phyloP scores from a whole-genome alignment of 2,113 vertebrate genomes.

The Otolemur garnettii region DNA sequence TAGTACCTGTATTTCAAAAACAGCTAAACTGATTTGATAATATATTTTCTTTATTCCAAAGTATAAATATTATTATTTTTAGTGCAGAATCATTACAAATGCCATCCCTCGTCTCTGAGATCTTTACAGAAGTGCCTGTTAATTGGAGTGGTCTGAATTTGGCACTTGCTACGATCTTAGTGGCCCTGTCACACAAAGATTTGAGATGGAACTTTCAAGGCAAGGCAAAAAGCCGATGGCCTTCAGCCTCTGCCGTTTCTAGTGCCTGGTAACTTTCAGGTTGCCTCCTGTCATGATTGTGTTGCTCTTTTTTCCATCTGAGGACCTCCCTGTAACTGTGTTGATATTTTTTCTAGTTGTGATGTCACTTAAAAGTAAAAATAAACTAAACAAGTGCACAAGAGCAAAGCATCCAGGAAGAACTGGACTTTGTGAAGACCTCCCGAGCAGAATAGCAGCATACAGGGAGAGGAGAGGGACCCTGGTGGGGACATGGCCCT shows the following conservation, averaged over 20 bases:
- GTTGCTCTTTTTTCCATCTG: background rate
- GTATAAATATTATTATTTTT: background rate
- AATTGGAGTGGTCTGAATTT: background rate
- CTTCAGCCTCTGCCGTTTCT: background rate
- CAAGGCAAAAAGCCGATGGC: background rate
- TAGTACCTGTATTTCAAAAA: background rate
- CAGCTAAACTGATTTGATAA: background rate
- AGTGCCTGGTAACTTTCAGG: background rate
- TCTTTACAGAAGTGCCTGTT: too few species aligned
- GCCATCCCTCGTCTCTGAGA: background rate
- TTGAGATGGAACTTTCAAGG: background rate
- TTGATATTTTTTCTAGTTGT: background rate
- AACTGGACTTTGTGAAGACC: fast-evolving
- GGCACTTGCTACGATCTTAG: background rate
- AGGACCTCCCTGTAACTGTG: background rate
- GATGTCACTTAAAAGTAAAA: background rate
- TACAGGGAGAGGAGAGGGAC: fast-evolving
- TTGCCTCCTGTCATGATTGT: background rate
- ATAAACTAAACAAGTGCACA: background rate
- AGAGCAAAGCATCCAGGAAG: background rate
- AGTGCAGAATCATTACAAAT: background rate
- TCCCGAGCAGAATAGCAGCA: background rate
- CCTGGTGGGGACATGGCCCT: fast-evolving
- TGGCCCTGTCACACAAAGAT: fast-evolving
- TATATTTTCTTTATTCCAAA: background rate